These are phyloP conservation scores for Palaemon carinicauda DNA, from an alignment of 1,140 invertebrate genomes.

Conservation along the genomic window DNA sequence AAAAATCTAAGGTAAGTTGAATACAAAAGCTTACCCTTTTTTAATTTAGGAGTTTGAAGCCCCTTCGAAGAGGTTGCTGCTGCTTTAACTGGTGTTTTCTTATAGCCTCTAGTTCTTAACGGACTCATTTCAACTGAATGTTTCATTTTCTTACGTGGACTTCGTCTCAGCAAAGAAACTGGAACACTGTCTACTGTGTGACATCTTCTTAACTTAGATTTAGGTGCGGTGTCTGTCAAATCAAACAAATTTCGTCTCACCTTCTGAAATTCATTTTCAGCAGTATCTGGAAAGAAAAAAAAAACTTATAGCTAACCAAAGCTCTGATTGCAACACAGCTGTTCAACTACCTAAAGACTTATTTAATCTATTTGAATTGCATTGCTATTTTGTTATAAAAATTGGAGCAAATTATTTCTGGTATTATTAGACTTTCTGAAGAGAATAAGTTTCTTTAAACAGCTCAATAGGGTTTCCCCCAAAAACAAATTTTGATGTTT, in stretches of 20 bases:
- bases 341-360: too few species aligned
- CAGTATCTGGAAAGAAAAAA: background rate
- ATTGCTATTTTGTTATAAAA: too few species aligned
- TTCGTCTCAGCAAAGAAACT: background rate
- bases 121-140: background rate
- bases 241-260: slow-evolving; percentile 33
- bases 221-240: background rate
- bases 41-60: slow-evolving; percentile 12
- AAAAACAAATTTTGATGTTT: too few species aligned
- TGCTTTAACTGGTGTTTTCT: slow-evolving; percentile 20
- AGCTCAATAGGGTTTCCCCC: too few species aligned
- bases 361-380: too few species aligned
- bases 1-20: background rate
- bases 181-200: background rate
- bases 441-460: too few species aligned
- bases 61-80: background rate
- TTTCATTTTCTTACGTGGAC: background rate
- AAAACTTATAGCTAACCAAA: too few species aligned
- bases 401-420: background rate
- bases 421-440: too few species aligned
- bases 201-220: slow-evolving; percentile 12
- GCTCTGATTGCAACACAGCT: too few species aligned
- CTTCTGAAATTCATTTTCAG: slow-evolving; percentile 3
- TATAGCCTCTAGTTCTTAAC: background rate
- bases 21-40: background rate